phyloP scores from a whole-genome alignment of 2,888 invertebrate genomes.

The Ceramica pisi region DNA sequence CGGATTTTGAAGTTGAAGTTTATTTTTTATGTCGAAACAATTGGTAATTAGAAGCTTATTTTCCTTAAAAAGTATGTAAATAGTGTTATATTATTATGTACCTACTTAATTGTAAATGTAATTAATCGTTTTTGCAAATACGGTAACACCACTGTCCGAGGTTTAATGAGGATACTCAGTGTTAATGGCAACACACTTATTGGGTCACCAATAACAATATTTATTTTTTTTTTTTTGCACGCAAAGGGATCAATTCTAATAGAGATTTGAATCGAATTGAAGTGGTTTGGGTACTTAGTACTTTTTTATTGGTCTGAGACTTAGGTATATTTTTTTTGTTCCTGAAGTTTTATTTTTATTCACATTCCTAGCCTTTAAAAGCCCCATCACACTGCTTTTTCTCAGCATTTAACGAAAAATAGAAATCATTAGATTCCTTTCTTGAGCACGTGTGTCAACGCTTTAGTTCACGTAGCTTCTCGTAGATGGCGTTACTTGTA shows the following conservation, averaged over 20 bases:
- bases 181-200: neutral
- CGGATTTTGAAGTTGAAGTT: slow-evolving; percentile 5
- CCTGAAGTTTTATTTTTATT: too few relatives aligned
- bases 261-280: neutral
- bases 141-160: neutral
- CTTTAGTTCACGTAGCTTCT: slow-evolving; percentile 20
- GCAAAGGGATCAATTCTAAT: too few relatives aligned
- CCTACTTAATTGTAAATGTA: too few relatives aligned
- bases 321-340: too few relatives aligned
- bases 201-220: neutral
- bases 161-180: neutral
- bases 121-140: neutral
- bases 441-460: slow-evolving; percentile 5
- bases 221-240: too few relatives aligned
- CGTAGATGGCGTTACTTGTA: slow-evolving; percentile 50
- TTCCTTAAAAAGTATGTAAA: neutral
- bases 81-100: neutral
- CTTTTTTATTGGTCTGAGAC: too few relatives aligned
- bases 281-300: neutral
- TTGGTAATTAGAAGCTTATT: neutral
- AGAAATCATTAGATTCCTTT: neutral
- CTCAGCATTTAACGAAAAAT: neutral
- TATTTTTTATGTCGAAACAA: neutral
- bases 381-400: too few relatives aligned
- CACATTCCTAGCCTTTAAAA: too few relatives aligned